These are phyloP conservation scores for Alaudala cheleensis DNA, from an alignment of 2,113 vertebrate genomes.

Conservation along the genomic window DNA sequence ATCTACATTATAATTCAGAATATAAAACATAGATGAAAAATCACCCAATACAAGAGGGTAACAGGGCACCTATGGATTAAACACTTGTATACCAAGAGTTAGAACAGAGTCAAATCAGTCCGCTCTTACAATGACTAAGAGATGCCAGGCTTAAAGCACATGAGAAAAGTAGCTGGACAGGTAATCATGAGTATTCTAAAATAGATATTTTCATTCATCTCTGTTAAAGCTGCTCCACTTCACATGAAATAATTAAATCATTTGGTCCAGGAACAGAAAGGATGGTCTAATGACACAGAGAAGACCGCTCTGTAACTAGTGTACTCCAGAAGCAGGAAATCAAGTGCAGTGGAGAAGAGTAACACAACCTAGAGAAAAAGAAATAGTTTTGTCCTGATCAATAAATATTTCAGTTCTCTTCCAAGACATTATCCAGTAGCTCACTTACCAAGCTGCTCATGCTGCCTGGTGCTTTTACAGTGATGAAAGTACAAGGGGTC, in stretches of 20 bases:
- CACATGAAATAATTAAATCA: not conserved
- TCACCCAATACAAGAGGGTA: not conserved
- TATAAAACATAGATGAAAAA: not conserved
- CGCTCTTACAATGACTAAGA: not conserved
- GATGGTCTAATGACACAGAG: not conserved
- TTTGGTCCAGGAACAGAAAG: not conserved
- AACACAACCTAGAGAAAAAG: not conserved
- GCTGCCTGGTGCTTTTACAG: not conserved
- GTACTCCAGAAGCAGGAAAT: not conserved
- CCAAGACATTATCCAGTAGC: not conserved
- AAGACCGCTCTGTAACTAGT: not conserved
- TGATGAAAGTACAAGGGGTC: slow-evolving; percentile 13
- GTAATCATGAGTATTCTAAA: not conserved
- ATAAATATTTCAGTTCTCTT: not conserved
- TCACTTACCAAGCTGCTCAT: slow-evolving; percentile 35
- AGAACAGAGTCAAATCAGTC: not conserved
- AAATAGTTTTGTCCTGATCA: not conserved
- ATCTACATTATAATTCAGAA: not conserved
- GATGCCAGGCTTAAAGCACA: not conserved
- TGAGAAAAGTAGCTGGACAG: not conserved
- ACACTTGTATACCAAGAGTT: not conserved
- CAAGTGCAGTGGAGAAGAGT: not conserved
- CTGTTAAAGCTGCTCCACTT: not conserved
- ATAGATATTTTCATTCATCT: not conserved
- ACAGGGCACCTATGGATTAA: not conserved